These are phyloP conservation scores for Cephalotes varians DNA, from an alignment of 2,888 invertebrate genomes.

Conservation along the genomic window DNA sequence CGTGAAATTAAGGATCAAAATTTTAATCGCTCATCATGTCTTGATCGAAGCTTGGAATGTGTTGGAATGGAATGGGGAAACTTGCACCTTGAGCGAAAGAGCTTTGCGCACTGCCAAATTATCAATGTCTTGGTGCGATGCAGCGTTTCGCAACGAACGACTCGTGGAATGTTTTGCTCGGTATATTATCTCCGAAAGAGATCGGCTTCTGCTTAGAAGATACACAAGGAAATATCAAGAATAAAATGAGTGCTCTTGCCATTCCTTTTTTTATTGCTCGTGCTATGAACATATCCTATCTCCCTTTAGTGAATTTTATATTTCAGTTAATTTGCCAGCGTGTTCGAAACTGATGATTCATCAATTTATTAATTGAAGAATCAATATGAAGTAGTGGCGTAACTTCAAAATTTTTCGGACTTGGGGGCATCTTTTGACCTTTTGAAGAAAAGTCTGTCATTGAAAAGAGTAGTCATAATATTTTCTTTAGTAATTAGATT, in stretches of 20 bases:
- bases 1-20: slow-evolving; percentile 18
- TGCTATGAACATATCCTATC: slow-evolving; percentile 5
- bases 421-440: too few species aligned
- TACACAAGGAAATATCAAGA: slow-evolving; percentile 14
- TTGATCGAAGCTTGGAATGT: slow-evolving; percentile 75
- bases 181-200: slow-evolving; percentile 59
- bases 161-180: slow-evolving; percentile 67
- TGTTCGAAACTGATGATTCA: slow-evolving; percentile 4
- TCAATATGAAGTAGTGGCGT: background rate
- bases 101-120: slow-evolving; percentile 71
- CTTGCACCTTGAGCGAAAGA: slow-evolving; percentile 70
- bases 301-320: slow-evolving; percentile 17
- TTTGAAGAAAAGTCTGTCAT: too few species aligned
- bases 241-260: slow-evolving; percentile 23
- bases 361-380: slow-evolving; percentile 37
- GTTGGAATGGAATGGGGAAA: slow-evolving; percentile 71
- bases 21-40: slow-evolving; percentile 57
- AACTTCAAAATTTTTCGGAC: too few species aligned
- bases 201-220: slow-evolving; percentile 57
- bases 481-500: too few species aligned
- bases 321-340: slow-evolving; percentile 27
- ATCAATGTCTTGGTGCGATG: slow-evolving; percentile 47
- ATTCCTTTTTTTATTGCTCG: slow-evolving; percentile 23
- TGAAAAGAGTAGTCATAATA: too few species aligned
- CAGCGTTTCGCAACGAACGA: slow-evolving; percentile 48